Evolutionary conservation across 2,888 invertebrate species (phyloP), one percentile per base, ranked within the genome.

Genomic region (Calameuta filiformis): DNA sequence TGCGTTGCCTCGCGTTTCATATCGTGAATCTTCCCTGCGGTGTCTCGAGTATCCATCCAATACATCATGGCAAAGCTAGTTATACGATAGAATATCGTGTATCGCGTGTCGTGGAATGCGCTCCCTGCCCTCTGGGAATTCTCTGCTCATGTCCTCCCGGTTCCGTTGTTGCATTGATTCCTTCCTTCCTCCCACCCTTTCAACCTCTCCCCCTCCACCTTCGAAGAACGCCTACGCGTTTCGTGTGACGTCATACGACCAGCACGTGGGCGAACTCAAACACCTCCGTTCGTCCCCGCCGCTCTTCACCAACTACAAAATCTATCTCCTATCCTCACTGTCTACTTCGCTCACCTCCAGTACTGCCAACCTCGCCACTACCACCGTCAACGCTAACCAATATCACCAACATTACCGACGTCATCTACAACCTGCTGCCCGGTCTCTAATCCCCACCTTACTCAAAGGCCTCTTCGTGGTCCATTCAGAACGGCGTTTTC

Each of bases 211-310:
- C 74, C 69, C 80, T 77, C 30, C 69, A 79, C 80, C 83, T 78
- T 81, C 81, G 80, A 84, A 83, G 81, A 82, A 82, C 82, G 92
- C 92, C 86, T 92, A 93, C 92, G 94, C 93, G 93, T 92, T 76
- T 92, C 92, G 91, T 85, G 86, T 90, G 89, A 89, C 90, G 91
- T 91, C 90, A 91, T 85, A 86, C 89, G 87, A 86, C 85, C 88
- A 87, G 84, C 89, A 87, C 89, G 90, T 89, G 89, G 91, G 91
- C 89, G 89, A 89, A 86, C 90, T 91, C 90, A 86, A 91, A 89
- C 87, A 85, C 85, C 82, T 84, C 83, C 85, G 82, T 89, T 79
- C 69, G 30, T 12, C 69, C 31, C 69, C 11, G 9, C 69, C 30
- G 6, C 30, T 69, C 11, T 12, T 37, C 12, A 0, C 37, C 69